These are phyloP conservation scores for Popillia japonica DNA, from an alignment of 1,140 invertebrate species.

Conservation along the genomic window DNA sequence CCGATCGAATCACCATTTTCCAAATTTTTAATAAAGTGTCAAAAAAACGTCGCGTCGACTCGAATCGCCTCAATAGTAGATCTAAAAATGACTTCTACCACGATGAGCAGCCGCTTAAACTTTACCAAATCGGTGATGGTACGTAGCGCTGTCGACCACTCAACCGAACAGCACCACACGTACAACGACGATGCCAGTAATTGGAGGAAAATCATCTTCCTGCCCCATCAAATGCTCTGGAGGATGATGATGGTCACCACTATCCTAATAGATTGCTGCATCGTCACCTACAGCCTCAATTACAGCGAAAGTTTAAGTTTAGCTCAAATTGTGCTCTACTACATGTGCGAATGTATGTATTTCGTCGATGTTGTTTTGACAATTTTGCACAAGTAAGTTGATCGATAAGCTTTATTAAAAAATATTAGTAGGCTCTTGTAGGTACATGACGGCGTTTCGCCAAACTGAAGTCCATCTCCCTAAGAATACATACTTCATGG, in stretches of 20 bases:
- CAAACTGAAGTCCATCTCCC: conserved; percentile 16
- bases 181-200: conserved; percentile 15
- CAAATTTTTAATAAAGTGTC: conserved; percentile 13
- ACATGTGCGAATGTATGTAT: conserved; percentile 27
- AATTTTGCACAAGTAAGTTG: conserved; percentile 26
- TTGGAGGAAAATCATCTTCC: conserved; percentile 37
- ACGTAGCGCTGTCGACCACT: neutral
- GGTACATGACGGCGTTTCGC: neutral
- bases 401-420: neutral
- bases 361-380: conserved; percentile 11
- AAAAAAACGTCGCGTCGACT: neutral
- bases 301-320: neutral
- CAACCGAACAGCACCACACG: neutral
- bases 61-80: neutral
- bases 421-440: neutral
- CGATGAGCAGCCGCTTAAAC: neutral
- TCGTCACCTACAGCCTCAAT: neutral
- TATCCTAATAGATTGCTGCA: neutral
- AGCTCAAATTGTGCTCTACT: neutral
- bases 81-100: neutral
- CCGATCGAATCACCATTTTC: neutral
- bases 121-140: neutral
- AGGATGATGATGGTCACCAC: neutral
- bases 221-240: conserved; percentile 29
- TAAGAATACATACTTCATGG: conserved; percentile 9